Evolutionary conservation across 1,140 invertebrate genomes (phyloP).

Genomic region (Heliconius nattereri): DNA sequence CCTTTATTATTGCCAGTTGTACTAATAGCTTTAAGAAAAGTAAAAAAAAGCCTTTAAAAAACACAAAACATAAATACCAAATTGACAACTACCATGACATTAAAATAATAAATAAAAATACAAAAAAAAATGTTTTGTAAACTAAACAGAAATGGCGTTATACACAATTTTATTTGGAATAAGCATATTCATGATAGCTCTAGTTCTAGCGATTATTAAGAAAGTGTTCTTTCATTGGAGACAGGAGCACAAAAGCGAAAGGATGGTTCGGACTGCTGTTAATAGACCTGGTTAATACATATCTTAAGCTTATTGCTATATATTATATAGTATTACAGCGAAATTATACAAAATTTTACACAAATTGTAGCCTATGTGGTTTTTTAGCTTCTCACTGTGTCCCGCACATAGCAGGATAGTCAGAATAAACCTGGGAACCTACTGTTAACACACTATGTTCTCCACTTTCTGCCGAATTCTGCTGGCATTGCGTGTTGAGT

Average conservation of each 20-base stretch:
- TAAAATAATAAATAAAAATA: background rate
- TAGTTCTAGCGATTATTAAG: conserved; percentile 71
- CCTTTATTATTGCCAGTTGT: too few relatives aligned
- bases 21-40: background rate
- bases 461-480: too few relatives aligned
- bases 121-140: conserved; percentile 5
- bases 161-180: conserved; percentile 74
- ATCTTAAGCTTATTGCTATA: too few relatives aligned
- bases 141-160: conserved; percentile 58
- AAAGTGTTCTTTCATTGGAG: conserved; percentile 76
- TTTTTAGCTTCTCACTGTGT: too few relatives aligned
- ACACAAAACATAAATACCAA: background rate
- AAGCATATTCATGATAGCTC: conserved; percentile 73
- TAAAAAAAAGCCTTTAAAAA: background rate
- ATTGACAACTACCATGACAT: background rate
- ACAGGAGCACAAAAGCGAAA: conserved; percentile 69
- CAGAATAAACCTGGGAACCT: too few relatives aligned
- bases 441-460: too few relatives aligned
- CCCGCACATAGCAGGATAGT: too few relatives aligned
- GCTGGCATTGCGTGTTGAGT: too few relatives aligned
- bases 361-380: too few relatives aligned
- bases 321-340: too few relatives aligned
- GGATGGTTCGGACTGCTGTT: conserved; percentile 45
- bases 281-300: conserved; percentile 59
- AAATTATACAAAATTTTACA: too few relatives aligned